phyloP scores from a whole-genome alignment of 2,113 vertebrate species.

The Neodontobutis hainanensis region DNA sequence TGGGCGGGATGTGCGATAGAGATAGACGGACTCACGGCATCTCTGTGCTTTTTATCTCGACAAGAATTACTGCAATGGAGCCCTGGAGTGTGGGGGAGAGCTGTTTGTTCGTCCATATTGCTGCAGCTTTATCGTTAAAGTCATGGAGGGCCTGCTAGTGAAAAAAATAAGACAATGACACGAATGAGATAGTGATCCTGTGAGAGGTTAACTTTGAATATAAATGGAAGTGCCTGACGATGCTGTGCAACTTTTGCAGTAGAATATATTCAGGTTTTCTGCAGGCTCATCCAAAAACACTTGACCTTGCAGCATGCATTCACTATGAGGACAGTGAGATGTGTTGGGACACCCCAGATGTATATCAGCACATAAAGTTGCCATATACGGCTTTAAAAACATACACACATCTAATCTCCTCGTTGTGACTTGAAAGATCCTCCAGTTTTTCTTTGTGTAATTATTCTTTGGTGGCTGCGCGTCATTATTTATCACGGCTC shows the following conservation, averaged over 20 bases:
- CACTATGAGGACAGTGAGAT: conserved; percentile 25
- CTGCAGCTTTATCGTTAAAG: conserved; percentile 22
- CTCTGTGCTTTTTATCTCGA: conserved; percentile 4
- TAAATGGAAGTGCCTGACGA: conserved; percentile 7
- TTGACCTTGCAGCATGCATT: conserved; percentile 59
- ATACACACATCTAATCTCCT: conserved; percentile 53
- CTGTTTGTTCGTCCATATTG: background rate
- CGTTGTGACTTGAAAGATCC: conserved; percentile 49
- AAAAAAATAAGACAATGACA: background rate
- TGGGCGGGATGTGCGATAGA: conserved; percentile 1
- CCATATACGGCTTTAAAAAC: conserved; percentile 43
- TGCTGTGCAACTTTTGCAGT: background rate
- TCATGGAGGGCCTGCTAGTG: background rate
- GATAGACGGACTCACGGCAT: background rate
- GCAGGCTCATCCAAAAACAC: conserved; percentile 50
- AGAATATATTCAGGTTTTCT: conserved; percentile 44
- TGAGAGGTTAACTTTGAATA: background rate
- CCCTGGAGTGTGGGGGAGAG: conserved; percentile 3
- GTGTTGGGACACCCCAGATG: conserved; percentile 41
- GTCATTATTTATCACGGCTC: conserved; percentile 59
- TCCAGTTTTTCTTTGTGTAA: conserved; percentile 44
- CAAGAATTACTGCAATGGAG: conserved; percentile 9
- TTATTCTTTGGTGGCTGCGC: conserved; percentile 58
- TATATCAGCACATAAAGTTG: conserved; percentile 43
- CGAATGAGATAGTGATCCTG: background rate